Percentiles rank a stretch among this genome's conserved stretches.
Conservation (phyloP, 1,140 invertebrate species). For the Apis florea region DNA sequence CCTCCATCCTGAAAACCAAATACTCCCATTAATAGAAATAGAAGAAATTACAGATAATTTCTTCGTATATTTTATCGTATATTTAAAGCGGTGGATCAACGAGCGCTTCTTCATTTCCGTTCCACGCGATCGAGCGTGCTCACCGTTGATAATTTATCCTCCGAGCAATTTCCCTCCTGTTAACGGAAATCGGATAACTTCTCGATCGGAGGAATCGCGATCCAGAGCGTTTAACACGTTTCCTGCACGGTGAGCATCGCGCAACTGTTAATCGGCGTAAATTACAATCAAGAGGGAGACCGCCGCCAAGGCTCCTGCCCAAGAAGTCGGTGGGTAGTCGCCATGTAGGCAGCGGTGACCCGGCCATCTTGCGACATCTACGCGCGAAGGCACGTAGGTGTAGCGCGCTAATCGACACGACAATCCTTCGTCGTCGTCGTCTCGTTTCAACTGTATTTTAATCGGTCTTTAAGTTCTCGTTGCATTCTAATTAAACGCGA, state of each 20-base stretch:
- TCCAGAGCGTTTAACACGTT: neutral
- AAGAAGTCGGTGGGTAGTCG: slow-evolving; percentile 64
- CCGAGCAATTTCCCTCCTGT: neutral
- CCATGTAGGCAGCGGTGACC: slow-evolving; percentile 72
- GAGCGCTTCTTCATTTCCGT: neutral
- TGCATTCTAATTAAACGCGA: slow-evolving; percentile 53
- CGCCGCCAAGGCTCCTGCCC: slow-evolving; percentile 34
- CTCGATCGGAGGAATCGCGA: neutral
- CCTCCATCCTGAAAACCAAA: slow-evolving; percentile 14
- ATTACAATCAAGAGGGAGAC: slow-evolving; percentile 45
- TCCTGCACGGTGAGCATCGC: slow-evolving; percentile 19
- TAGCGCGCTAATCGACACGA: slow-evolving; percentile 26
- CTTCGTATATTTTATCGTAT: neutral
- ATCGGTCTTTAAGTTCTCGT: slow-evolving; percentile 36
- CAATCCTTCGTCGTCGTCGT: neutral
- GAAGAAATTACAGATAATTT: too few species aligned
- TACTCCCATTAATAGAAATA: slow-evolving; percentile 7
- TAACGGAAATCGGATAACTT: neutral
- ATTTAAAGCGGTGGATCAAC: slow-evolving; percentile 9
- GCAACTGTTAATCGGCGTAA: slow-evolving; percentile 64
- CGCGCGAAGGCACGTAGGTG: slow-evolving; percentile 50
- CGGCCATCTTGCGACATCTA: slow-evolving; percentile 70
- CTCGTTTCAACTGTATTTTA: slow-evolving; percentile 43
- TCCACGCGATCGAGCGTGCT: neutral
- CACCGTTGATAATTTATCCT: neutral